Base-by-base conservation (phyloP, 1,140 invertebrate genomes). In the Neodiprion lecontei region DNA sequence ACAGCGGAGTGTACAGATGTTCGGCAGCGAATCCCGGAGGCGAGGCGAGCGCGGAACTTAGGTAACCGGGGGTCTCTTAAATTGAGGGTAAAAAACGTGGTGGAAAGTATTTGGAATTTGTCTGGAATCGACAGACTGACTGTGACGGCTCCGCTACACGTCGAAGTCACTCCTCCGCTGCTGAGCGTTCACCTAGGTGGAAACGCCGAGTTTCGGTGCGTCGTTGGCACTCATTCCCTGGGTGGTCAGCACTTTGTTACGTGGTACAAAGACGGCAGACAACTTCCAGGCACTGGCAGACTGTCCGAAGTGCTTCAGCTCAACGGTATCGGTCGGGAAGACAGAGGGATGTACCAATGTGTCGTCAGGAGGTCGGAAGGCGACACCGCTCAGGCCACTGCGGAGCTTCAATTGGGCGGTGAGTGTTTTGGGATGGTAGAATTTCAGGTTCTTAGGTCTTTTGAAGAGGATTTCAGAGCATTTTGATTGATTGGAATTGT, bases 311-410 rank as follows among this genome's bases (percentile, higher is more conserved):
- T 91, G 53, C 81, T 96, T 40, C 88, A 91, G 50, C 89, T 94
- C 67, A 91, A 91, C 74, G 90, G 93, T 75, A 94, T 95, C 73
- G 91, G 92, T 79, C 87, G 94, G 78, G 93, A 95, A 79, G 94
- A 95, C 85, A 89, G 94, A 77, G 95, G 95, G 75, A 96, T 96
- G 94, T 96, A 96, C 86, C 94, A 96, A 81, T 96, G 95, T 83
- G 91, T 96, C 76, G 94, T 95, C 0, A 90, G 91, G 72, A 86
- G 93, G 73, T 91, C 93, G 23, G 93, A 95, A 78, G 91, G 93
- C 9, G 94, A 96, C 79, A 94, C 93, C 2, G 93, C 93, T 17
- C 95, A 96, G 84, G 95, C 93, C 12, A 91, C 94, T 0, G 93
- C 94, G 0, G 94, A 96, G 87, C 89, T 97, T 40, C 91, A 93